phyloP scores from a whole-genome alignment of 1,140 invertebrate genomes.

The Drosophila kanapiae region DNA sequence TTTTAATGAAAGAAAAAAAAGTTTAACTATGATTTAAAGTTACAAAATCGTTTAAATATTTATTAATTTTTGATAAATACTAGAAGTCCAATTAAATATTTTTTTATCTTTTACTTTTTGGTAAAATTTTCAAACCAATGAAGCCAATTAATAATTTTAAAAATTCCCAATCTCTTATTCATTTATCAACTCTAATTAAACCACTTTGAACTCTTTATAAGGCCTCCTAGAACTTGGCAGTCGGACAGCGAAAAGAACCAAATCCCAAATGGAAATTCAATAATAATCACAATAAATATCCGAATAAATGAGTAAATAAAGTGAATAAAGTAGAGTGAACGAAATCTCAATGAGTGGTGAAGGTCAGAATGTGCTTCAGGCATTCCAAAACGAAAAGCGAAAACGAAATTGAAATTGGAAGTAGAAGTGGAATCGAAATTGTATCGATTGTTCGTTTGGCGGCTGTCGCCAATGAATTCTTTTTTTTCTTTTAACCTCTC shows the following conservation, averaged over 20 bases:
- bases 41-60: no score
- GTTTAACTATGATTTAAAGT: no score
- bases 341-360: slow-evolving; percentile 79
- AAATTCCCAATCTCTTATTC: background rate
- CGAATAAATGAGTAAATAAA: slow-evolving; percentile 50
- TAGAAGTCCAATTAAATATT: no score
- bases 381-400: slow-evolving; percentile 70
- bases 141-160: background rate
- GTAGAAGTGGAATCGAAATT: slow-evolving; percentile 52
- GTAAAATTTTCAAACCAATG: no score
- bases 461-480: slow-evolving; percentile 72
- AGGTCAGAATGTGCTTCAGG: slow-evolving; percentile 79
- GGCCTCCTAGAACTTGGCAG: slow-evolving; percentile 15
- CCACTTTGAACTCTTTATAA: slow-evolving; percentile 51
- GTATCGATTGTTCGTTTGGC: slow-evolving; percentile 71
- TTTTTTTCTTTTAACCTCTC: slow-evolving; percentile 26
- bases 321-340: slow-evolving; percentile 38
- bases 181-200: slow-evolving; percentile 66
- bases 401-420: slow-evolving; percentile 58
- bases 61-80: no score
- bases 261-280: slow-evolving; percentile 64
- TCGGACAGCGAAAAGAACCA: slow-evolving; percentile 24
- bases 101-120: no score
- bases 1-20: background rate
- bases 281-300: slow-evolving; percentile 75